phyloP scores from a whole-genome alignment of 2,888 invertebrate species.

The Leptopilina syphax region DNA sequence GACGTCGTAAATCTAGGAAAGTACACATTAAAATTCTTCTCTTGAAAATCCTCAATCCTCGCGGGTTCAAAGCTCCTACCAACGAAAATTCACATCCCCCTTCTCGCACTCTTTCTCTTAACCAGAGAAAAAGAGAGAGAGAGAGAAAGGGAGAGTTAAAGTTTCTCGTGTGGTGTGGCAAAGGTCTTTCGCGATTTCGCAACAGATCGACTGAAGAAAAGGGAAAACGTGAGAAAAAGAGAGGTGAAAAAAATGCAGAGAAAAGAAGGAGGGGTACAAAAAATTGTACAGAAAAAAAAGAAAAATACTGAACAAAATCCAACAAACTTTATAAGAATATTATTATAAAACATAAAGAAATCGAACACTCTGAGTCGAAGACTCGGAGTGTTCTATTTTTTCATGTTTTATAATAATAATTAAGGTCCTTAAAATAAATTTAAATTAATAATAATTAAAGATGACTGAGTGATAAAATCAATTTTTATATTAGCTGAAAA shows the following conservation, averaged over 20 bases:
- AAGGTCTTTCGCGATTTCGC: constrained; percentile 36
- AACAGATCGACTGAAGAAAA: constrained; percentile 35
- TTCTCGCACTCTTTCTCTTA: background rate
- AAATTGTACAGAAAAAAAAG: no score
- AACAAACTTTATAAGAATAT: no score
- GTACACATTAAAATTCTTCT: constrained; percentile 61
- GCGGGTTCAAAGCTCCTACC: constrained; percentile 42
- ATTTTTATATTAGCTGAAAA: no score
- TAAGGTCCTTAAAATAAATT: no score
- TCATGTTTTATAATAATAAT: no score
- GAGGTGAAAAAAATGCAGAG: background rate
- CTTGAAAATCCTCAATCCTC: constrained; percentile 52
- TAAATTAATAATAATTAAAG: no score
- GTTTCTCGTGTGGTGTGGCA: constrained; percentile 8
- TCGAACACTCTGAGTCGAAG: no score
- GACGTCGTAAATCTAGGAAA: constrained; percentile 60
- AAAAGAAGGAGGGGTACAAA: no score
- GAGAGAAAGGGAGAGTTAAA: background rate
- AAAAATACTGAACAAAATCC: no score
- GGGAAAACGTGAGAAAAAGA: constrained; percentile 35
- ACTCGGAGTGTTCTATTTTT: no score
- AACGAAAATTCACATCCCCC: background rate
- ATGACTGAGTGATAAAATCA: no score
- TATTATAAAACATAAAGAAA: no score
- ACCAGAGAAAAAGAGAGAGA: background rate